phyloP scores from a whole-genome alignment of 2,888 invertebrate species.

The Oxycera nigricornis region DNA sequence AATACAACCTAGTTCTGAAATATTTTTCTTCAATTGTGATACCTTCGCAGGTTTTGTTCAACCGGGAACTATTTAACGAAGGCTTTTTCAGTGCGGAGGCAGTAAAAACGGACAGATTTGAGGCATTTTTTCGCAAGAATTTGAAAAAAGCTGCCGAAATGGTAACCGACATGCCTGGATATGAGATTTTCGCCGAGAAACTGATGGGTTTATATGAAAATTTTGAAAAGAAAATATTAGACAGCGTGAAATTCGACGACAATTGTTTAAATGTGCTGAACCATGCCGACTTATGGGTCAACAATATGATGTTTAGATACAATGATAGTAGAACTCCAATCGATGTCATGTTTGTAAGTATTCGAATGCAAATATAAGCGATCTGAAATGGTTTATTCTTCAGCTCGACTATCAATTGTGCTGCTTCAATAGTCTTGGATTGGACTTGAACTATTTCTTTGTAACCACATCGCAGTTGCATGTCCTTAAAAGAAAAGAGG shows the following conservation, averaged over 20 bases:
- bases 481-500: not conserved
- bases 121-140: slow-evolving; percentile 24
- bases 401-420: slow-evolving; percentile 27
- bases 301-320: slow-evolving; percentile 64
- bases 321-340: slow-evolving; percentile 54
- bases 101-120: not conserved
- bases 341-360: slow-evolving; percentile 62
- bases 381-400: not conserved
- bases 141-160: slow-evolving; percentile 57
- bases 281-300: slow-evolving; percentile 65
- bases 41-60: slow-evolving; percentile 52
- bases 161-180: slow-evolving; percentile 62
- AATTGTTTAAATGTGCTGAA: slow-evolving; percentile 59
- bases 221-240: slow-evolving; percentile 44
- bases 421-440: slow-evolving; percentile 13
- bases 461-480: not conserved
- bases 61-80: slow-evolving; percentile 47
- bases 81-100: not conserved
- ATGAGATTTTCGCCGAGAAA: slow-evolving; percentile 60
- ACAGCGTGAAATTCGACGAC: not conserved
- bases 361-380: not conserved
- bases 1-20: not conserved
- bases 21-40: not conserved
- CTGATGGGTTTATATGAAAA: slow-evolving; percentile 57
- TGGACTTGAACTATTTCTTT: slow-evolving; percentile 40